Base-by-base conservation (phyloP, 1,140 invertebrate genomes). In the Meloidogyne exigua region DNA sequence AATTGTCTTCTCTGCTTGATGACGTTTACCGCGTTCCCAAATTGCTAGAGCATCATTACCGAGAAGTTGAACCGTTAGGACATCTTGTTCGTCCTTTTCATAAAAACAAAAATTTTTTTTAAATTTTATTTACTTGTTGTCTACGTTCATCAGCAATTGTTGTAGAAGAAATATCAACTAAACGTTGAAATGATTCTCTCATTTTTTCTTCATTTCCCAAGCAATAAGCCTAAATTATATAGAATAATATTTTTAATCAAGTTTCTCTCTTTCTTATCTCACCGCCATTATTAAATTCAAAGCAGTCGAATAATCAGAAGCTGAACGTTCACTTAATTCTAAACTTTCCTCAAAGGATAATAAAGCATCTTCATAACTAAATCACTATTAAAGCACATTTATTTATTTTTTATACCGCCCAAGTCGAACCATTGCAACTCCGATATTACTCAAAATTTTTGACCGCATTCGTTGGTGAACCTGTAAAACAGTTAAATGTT, bases 391-490 rank as follows among this genome's bases (percentile, higher is more conserved):
- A n/a, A n/a, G 2, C 2, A 44, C 1, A 15, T 44, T 57, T n/a
- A n/a, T 57, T 7, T 18, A 18, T 49, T 3, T 18, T 57, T 57
- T 57, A n/a, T 57, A 57, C 49, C 49, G 49, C 9, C 93, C 94
- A 92, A 98, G 93, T 87, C 93, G 93, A 0, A 99, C 92, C 88
- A 98, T 93, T 12, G 96, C 90, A 76, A 98, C 91, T 0, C 94
- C 96, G 87, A 99, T 98, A 85, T 99, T 99, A 88, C 98, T 95
- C 92, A 96, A 96, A 71, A 99, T 95, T 89, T 96, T 96, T 79
- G 95, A 92, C 85, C 94, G 77, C 28, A 79, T 82, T 68, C 63
- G 25, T 66, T 77, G 66, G 18, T 70, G 72, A 25, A 62, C 71
- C 71, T 73, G 9, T 18, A 23, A 76, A 80, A 5, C 21, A 21